These are phyloP conservation scores for Sminthopsis crassicaudata DNA, from an alignment of 2,113 vertebrate species.

Conservation along the genomic window DNA sequence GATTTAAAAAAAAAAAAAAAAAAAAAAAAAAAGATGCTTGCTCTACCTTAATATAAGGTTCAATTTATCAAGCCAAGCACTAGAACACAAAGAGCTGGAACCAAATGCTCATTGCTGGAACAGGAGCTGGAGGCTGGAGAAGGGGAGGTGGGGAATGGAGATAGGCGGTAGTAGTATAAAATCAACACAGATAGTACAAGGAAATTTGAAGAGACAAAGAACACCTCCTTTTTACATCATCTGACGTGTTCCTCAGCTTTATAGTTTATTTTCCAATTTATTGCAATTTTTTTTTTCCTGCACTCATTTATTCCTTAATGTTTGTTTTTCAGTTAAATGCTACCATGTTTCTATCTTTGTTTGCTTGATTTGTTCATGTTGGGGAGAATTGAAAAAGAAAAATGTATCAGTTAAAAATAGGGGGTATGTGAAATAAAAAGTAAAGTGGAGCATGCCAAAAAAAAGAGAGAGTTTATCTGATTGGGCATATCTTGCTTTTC, in stretches of 20 bases:
- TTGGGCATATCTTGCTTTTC: slow-evolving; percentile 31
- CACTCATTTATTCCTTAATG: slow-evolving; percentile 46
- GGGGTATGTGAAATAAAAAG: slow-evolving; percentile 52
- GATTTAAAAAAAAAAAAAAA: too few relatives aligned
- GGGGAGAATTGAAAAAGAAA: slow-evolving; percentile 57
- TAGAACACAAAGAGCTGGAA: neutral
- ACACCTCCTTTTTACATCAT: slow-evolving; percentile 50
- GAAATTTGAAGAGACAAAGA: neutral
- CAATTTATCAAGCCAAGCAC: neutral
- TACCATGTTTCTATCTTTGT: slow-evolving; percentile 53
- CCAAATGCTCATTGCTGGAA: too few relatives aligned
- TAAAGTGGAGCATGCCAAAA: slow-evolving; percentile 39
- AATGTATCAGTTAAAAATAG: slow-evolving; percentile 30
- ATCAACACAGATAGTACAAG: neutral
- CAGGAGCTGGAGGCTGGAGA: too few relatives aligned
- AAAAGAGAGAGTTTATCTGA: neutral
- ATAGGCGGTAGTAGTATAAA: neutral
- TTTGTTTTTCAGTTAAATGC: slow-evolving; percentile 42
- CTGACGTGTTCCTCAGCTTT: slow-evolving; percentile 31
- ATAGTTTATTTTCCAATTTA: slow-evolving; percentile 74
- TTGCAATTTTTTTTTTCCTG: slow-evolving; percentile 62
- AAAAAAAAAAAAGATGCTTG: slow-evolving; percentile 39
- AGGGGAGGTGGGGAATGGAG: too few relatives aligned
- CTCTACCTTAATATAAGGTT: slow-evolving; percentile 18
- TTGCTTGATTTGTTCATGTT: slow-evolving; percentile 65